Base-by-base conservation (phyloP, 2,113 vertebrate genomes). In the Indicator maculatus region DNA sequence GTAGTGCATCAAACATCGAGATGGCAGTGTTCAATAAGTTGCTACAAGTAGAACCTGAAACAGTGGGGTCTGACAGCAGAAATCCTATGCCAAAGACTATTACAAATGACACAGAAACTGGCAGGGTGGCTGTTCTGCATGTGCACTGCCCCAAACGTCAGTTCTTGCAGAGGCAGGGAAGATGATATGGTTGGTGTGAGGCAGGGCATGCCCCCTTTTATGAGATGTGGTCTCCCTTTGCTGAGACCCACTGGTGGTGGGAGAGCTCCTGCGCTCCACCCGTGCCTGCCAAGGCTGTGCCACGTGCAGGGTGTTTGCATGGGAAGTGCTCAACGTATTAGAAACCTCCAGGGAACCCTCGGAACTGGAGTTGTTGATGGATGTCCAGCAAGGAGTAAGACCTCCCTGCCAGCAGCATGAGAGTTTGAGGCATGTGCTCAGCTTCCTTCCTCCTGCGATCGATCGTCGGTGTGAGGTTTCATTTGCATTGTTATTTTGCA, bases 401-500 rank as follows among this genome's bases (percentile, higher is more conserved):
- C 6, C 10, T 15, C 33, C 3, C 33, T 1, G 1, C 56, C 7
- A 0, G 18, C 63, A 86, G 79, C 83, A 80, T 0, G 0, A 41
- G 89, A 55, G 69, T 78, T 53, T 61, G 76, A 90, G 81, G 69
- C 82, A 73, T 86, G 61, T 79, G 73, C 50, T 91, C 86, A 78
- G 90, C 77, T 91, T 96, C 94, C 93, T 96, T 95, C 93, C 44
- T 79, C 83, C 26, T 16, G 12, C 1, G 10, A 76, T 56, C 24
- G 26, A 76, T 56, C 24, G 23, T 9, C 74, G 39, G 26, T 78
- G 28, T 71, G 61, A 81, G 44, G 65, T 61, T 93, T 95, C 67
- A 33, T 79, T 93, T 90, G 58, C 39, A 31, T 93, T 80, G 88
- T 92, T 94, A 18, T 69, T 87, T 84, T 94, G 70, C 66, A 79